phyloP scores from a whole-genome alignment of 2,888 invertebrate genomes.

The Carterocephalus palaemon region DNA sequence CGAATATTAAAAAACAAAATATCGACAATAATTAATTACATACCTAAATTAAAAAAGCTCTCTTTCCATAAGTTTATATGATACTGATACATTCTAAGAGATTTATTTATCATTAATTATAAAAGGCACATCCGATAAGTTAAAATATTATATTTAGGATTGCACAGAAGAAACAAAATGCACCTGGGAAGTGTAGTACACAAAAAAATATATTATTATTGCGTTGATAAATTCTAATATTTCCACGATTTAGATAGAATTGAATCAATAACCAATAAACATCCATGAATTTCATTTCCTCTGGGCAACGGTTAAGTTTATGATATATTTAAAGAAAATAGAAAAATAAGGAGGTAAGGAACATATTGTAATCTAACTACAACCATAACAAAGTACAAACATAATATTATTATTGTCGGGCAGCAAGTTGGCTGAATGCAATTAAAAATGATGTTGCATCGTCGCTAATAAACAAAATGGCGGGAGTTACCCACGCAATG shows the following conservation, averaged over 20 bases:
- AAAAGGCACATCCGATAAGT: background rate
- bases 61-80: background rate
- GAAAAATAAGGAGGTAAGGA: slow-evolving; percentile 1
- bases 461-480: slow-evolving; percentile 1
- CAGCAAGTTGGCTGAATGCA: slow-evolving; percentile 47
- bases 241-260: no score
- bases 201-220: no score
- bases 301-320: no score
- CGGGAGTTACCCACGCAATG: slow-evolving; percentile 4
- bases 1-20: no score
- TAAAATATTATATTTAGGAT: no score
- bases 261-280: no score
- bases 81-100: background rate
- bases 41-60: background rate
- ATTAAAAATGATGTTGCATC: slow-evolving; percentile 3
- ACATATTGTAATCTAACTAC: slow-evolving; percentile 1
- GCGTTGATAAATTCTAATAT: no score
- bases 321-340: background rate
- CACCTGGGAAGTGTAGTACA: no score
- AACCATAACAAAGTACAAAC: slow-evolving; percentile 35
- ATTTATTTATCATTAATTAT: no score
- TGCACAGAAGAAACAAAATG: background rate
- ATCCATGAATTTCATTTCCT: no score
- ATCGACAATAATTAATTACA: no score
- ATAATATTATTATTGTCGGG: slow-evolving; percentile 62